Conservation (phyloP, 2,888 invertebrate species). For the Pollenia labialis region DNA sequence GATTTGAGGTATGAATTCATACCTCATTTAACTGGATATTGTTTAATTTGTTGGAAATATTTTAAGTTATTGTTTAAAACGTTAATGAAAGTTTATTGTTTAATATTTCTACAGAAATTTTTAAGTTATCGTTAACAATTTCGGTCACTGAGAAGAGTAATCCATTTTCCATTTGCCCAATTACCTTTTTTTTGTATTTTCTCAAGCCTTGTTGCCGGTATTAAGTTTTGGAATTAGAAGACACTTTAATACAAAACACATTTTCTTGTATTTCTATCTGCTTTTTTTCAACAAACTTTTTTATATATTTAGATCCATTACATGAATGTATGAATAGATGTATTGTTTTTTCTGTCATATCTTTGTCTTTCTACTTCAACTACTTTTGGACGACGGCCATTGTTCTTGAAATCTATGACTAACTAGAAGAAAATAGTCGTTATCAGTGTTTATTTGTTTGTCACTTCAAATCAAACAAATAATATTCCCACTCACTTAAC, state of each 20-base stretch:
- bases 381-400: slow-evolving; percentile 21
- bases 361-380: slow-evolving; percentile 36
- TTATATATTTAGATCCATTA: not conserved
- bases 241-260: not conserved
- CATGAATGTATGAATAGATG: not conserved
- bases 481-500: not conserved
- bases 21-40: too few species aligned
- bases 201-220: not conserved
- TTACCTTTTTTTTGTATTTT: not conserved
- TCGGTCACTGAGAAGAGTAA: too few species aligned
- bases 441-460: slow-evolving; percentile 27
- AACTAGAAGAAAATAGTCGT: not conserved
- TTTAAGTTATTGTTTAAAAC: not conserved
- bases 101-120: too few species aligned
- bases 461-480: slow-evolving; percentile 33
- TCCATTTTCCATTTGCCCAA: not conserved
- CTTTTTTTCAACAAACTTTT: not conserved
- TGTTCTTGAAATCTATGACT: slow-evolving; percentile 22
- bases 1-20: too few species aligned
- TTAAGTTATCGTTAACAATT: too few species aligned
- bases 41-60: not conserved
- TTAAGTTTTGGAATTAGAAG: not conserved
- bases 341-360: slow-evolving; percentile 10
- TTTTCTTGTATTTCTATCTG: not conserved
- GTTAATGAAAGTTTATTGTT: not conserved